These are phyloP conservation scores for Melieria picta DNA, from an alignment of 2,888 invertebrate species.

Conservation along the genomic window DNA sequence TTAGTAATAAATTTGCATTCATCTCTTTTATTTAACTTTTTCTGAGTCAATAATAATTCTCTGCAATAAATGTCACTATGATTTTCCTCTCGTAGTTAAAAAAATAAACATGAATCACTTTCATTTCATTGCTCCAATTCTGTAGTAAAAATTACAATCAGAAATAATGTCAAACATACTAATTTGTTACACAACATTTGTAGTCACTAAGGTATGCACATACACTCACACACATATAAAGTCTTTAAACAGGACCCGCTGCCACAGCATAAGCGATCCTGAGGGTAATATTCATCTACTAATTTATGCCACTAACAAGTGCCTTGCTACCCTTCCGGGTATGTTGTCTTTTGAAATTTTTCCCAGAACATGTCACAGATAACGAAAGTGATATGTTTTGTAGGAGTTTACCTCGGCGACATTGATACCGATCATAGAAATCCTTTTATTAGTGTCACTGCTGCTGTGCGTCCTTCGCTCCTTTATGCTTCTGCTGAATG, in stretches of 20 bases:
- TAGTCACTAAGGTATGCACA: too few relatives aligned
- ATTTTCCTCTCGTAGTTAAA: too few relatives aligned
- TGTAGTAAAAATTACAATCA: not conserved
- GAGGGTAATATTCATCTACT: not conserved
- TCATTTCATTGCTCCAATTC: too few relatives aligned
- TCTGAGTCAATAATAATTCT: too few relatives aligned
- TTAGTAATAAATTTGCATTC: too few relatives aligned
- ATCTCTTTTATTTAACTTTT: too few relatives aligned
- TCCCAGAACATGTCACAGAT: not conserved
- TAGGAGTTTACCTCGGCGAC: conserved; percentile 31
- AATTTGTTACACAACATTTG: conserved; percentile 42
- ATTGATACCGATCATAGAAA: conserved; percentile 32
- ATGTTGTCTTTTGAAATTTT: not conserved
- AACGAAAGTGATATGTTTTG: conserved; percentile 25
- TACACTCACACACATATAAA: too few relatives aligned
- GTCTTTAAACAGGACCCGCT: too few relatives aligned
- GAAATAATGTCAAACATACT: conserved; percentile 13
- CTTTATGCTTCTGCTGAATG: not conserved
- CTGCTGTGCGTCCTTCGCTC: not conserved
- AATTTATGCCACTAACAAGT: conserved; percentile 27
- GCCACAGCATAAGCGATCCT: too few relatives aligned
- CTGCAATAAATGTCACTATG: too few relatives aligned
- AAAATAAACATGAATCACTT: too few relatives aligned
- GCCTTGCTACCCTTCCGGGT: conserved; percentile 2
- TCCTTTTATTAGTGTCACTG: conserved; percentile 24